A percentile compares a stretch with the other conserved stretches of the same genome.
These are phyloP conservation scores for Fregata magnificens DNA, from an alignment of 2,113 vertebrate genomes.

Conservation along the genomic window DNA sequence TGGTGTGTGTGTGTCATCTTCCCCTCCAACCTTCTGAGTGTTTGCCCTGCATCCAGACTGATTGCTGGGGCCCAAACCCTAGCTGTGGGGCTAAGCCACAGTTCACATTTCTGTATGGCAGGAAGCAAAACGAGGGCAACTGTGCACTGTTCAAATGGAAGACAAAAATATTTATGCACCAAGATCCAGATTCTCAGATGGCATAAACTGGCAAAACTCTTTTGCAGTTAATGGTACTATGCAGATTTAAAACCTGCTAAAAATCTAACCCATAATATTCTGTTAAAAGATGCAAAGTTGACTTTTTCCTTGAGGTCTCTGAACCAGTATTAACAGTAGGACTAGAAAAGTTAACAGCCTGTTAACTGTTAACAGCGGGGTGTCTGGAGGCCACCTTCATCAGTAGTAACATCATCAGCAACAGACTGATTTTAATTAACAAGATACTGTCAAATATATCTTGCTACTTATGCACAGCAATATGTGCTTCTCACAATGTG, in stretches of 20 bases:
- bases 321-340: background rate
- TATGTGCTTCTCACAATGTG: background rate
- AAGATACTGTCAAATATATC: background rate
- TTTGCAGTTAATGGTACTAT: background rate
- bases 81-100: background rate
- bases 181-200: background rate
- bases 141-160: background rate
- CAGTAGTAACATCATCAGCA: conserved; percentile 17
- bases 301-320: background rate
- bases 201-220: background rate
- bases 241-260: background rate
- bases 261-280: background rate
- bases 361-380: background rate
- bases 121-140: background rate
- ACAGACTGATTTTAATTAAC: conserved; percentile 29
- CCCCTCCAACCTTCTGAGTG: background rate
- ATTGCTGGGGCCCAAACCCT: background rate
- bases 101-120: background rate
- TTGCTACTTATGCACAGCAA: background rate
- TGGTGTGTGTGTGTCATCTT: background rate
- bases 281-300: background rate
- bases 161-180: background rate
- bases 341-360: background rate
- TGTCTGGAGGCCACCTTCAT: background rate
- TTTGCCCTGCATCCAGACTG: background rate